Conservation (phyloP, 2,113 vertebrate genomes). For the Cephalopterus ornatus region DNA sequence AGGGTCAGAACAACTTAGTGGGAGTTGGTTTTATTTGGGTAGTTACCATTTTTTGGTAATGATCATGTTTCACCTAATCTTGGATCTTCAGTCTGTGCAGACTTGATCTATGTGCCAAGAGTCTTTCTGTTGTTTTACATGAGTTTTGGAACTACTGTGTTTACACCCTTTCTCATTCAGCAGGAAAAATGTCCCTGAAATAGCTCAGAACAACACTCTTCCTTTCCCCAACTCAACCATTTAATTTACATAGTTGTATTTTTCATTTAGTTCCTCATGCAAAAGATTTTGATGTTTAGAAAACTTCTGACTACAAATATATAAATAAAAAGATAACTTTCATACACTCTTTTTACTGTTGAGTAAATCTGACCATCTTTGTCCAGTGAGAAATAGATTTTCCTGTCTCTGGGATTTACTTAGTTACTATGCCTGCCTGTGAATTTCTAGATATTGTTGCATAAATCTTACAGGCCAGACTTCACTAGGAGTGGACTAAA, state of each 20-base stretch:
- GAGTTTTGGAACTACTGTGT: neutral
- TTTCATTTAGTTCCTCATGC: neutral
- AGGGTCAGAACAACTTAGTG: neutral
- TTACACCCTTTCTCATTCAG: neutral
- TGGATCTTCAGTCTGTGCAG: neutral
- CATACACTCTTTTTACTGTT: neutral
- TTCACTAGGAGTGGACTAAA: neutral
- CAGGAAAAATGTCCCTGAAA: neutral
- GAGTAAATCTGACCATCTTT: neutral
- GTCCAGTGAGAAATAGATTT: neutral
- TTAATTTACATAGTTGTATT: neutral
- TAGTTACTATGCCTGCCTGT: neutral
- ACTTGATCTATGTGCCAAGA: neutral
- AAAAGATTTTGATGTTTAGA: neutral
- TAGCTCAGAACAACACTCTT: neutral
- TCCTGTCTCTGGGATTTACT: neutral
- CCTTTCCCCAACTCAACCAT: neutral
- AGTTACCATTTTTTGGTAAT: neutral
- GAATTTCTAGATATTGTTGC: neutral
- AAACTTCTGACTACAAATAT: neutral
- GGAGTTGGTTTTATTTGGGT: neutral
- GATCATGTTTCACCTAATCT: neutral
- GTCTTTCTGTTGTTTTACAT: neutral
- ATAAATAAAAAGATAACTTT: neutral
- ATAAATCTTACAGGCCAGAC: neutral